Evolutionary conservation across 2,888 invertebrate species (phyloP).

Genomic region (Lamellibrachia satsuma): DNA sequence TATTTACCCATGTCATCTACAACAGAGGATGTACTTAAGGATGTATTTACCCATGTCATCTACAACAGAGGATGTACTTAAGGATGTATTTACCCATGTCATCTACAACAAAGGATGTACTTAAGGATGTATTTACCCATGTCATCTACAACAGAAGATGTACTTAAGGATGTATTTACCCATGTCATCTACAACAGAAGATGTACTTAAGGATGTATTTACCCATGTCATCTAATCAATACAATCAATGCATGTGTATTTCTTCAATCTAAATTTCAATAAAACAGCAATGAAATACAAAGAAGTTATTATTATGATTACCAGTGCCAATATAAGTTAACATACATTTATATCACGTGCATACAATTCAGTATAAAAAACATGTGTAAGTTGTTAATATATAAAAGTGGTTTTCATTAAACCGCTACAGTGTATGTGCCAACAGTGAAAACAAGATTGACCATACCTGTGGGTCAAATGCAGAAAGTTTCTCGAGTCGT

Average conservation of each 20-base stretch:
- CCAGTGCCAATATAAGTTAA: too few species aligned
- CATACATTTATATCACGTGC: background rate
- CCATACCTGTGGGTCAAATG: constrained; percentile 63
- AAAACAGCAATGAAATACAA: too few species aligned
- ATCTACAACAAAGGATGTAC: background rate
- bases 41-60: too few species aligned
- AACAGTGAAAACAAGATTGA: background rate
- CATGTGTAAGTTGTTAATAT: background rate
- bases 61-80: too few species aligned
- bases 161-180: background rate
- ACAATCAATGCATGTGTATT: too few species aligned
- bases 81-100: background rate
- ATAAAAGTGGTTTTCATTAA: background rate
- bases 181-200: background rate
- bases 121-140: background rate
- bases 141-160: background rate
- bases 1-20: background rate
- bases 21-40: background rate
- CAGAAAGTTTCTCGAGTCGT: constrained; percentile 61
- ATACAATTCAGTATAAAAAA: background rate
- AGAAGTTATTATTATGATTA: too few species aligned
- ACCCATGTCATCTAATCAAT: too few species aligned
- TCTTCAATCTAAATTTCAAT: too few species aligned
- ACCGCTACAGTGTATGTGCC: background rate
- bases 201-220: too few species aligned